A percentile compares a stretch with the other conserved stretches of the same genome.
Conservation (phyloP, 2,113 vertebrate genomes). For the Dermatemys mawii region DNA sequence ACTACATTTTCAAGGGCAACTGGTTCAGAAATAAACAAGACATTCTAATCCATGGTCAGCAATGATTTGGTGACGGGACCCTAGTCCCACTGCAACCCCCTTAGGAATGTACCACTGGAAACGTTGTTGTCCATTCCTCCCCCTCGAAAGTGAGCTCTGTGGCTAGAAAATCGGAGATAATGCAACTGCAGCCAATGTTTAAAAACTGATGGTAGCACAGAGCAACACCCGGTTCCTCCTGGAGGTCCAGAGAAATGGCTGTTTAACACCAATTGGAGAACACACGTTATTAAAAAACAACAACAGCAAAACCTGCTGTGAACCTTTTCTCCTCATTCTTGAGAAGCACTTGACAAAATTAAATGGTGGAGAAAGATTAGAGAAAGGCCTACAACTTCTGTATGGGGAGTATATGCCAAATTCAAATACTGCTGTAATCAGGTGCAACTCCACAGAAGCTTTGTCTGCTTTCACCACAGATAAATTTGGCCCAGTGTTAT, state of each 20-base stretch:
- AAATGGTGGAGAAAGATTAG: neutral
- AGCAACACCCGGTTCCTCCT: neutral
- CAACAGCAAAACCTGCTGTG: neutral
- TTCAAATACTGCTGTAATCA: neutral
- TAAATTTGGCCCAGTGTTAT: neutral
- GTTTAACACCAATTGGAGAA: neutral
- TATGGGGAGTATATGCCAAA: neutral
- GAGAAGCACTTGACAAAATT: neutral
- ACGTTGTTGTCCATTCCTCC: neutral
- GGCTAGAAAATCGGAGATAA: neutral
- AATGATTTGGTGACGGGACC: rapidly evolving
- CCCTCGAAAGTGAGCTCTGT: neutral
- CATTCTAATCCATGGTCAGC: neutral
- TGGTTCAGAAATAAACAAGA: neutral
- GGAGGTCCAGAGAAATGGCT: neutral
- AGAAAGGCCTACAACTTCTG: neutral
- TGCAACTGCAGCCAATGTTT: neutral
- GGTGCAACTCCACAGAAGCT: neutral
- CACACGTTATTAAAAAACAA: rapidly evolving
- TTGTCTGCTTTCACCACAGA: neutral
- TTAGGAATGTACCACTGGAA: neutral
- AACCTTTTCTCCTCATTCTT: neutral
- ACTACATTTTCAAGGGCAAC: neutral
- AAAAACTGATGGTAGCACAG: neutral
- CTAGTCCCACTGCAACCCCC: neutral